Evolutionary conservation across 2,888 invertebrate species (phyloP).

Genomic region (Caenorhabditis plicata): DNA sequence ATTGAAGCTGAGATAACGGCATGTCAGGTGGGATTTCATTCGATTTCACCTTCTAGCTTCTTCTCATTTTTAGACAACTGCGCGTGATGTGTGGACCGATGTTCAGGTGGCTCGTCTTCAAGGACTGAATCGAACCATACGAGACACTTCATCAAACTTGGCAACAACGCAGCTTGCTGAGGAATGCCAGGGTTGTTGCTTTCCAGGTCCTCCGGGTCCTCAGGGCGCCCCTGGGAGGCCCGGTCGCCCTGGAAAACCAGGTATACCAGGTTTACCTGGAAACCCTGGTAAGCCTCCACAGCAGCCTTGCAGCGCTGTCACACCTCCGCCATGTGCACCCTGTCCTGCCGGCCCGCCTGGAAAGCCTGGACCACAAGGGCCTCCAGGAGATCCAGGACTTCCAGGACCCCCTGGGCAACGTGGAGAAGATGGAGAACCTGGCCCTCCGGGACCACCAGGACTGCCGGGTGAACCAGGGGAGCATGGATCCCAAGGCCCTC

Average conservation of each 20-base stretch:
- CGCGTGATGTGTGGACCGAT: constrained; percentile 24
- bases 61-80: constrained; percentile 10
- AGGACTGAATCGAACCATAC: background rate
- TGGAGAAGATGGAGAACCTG: constrained; percentile 28
- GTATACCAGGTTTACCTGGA: constrained; percentile 33
- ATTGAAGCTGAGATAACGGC: constrained; percentile 22
- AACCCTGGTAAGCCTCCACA: constrained; percentile 33
- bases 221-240: constrained; percentile 28
- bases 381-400: constrained; percentile 25
- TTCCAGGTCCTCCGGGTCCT: constrained; percentile 17
- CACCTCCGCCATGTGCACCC: constrained; percentile 32
- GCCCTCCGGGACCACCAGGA: constrained; percentile 26
- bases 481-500: constrained; percentile 19
- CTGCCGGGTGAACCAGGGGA: constrained; percentile 28
- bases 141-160: constrained; percentile 1
- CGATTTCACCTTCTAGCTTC: background rate
- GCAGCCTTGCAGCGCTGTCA: constrained; percentile 25
- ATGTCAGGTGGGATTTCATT: constrained; percentile 13
- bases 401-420: constrained; percentile 21
- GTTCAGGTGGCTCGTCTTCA: constrained; percentile 13
- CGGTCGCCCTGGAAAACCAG: constrained; percentile 30
- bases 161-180: background rate
- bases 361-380: constrained; percentile 28
- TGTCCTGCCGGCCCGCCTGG: constrained; percentile 33
- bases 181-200: constrained; percentile 22